Conservation (phyloP, 2,113 vertebrate species). For the Aegypius monachus region DNA sequence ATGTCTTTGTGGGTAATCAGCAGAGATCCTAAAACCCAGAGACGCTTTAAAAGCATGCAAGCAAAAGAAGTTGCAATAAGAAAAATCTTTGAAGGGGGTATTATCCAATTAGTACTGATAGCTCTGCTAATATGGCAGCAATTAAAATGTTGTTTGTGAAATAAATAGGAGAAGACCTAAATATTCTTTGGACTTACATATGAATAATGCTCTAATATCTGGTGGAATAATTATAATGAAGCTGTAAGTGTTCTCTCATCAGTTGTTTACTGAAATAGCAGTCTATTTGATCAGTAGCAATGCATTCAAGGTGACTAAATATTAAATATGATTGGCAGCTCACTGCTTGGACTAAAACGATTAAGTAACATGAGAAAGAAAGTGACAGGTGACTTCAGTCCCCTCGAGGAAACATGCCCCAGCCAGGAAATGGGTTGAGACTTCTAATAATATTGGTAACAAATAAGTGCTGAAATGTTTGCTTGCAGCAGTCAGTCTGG, state of each 20-base stretch:
- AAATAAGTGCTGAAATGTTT: constrained; percentile 73
- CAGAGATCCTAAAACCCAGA: neutral
- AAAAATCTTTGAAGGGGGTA: constrained; percentile 43
- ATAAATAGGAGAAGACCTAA: constrained; percentile 68
- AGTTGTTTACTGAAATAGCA: constrained; percentile 73
- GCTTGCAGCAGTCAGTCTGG: constrained; percentile 73
- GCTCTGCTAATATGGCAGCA: constrained; percentile 55
- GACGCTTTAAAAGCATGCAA: neutral
- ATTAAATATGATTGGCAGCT: constrained; percentile 73
- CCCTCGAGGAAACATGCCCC: constrained; percentile 72
- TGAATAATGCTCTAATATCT: constrained; percentile 68
- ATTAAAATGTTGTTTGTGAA: constrained; percentile 65
- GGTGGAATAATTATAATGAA: constrained; percentile 73
- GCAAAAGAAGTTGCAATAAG: constrained; percentile 17
- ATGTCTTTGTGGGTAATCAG: neutral
- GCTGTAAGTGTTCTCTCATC: constrained; percentile 75
- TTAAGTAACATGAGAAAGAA: constrained; percentile 79
- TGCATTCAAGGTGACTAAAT: constrained; percentile 77
- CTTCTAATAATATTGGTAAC: constrained; percentile 74
- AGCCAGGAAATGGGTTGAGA: constrained; percentile 68
- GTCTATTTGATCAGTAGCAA: constrained; percentile 72
- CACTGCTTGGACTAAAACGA: constrained; percentile 79
- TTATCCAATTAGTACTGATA: constrained; percentile 57
- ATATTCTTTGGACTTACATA: constrained; percentile 63
- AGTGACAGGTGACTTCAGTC: constrained; percentile 76